Conservation (phyloP, 2,113 vertebrate genomes). For the Paracanthobrama guichenoti region DNA sequence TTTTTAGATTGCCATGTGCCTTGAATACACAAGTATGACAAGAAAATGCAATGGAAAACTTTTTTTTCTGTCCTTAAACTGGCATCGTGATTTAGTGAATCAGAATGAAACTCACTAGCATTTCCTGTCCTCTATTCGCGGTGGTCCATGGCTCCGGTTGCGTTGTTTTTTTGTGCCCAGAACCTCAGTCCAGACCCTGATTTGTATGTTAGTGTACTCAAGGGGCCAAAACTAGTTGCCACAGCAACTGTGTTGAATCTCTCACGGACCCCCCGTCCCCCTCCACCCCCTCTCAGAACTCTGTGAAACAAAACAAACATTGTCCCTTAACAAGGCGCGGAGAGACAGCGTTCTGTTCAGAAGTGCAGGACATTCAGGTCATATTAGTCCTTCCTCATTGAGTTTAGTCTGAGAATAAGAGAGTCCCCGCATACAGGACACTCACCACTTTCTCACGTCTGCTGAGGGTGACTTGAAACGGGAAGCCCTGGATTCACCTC, state of each 20-base stretch:
- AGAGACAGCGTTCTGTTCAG: constrained; percentile 55
- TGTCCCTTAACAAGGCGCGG: constrained; percentile 65
- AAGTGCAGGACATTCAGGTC: constrained; percentile 69
- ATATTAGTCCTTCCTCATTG: constrained; percentile 72
- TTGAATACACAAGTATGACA: constrained; percentile 51
- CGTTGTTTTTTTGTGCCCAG: constrained; percentile 33
- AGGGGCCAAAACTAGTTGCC: constrained; percentile 66
- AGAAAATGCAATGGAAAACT: constrained; percentile 37
- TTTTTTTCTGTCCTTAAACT: constrained; percentile 30
- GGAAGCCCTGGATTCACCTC: constrained; percentile 1
- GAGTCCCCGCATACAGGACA: constrained; percentile 34
- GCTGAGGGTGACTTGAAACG: not conserved
- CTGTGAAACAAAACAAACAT: constrained; percentile 77
- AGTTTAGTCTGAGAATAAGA: constrained; percentile 54
- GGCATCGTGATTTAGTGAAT: constrained; percentile 47
- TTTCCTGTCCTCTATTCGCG: constrained; percentile 51
- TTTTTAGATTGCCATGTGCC: constrained; percentile 35
- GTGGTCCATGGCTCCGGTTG: constrained; percentile 36
- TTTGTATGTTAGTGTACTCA: constrained; percentile 61
- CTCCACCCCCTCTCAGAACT: constrained; percentile 64
- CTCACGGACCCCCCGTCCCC: constrained; percentile 51
- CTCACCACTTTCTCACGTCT: constrained; percentile 36
- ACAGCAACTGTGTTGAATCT: constrained; percentile 60
- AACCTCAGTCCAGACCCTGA: constrained; percentile 42
- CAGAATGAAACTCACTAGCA: constrained; percentile 46